Evolutionary conservation across 2,113 vertebrate species (phyloP).

Genomic region (Zosterops lateralis): DNA sequence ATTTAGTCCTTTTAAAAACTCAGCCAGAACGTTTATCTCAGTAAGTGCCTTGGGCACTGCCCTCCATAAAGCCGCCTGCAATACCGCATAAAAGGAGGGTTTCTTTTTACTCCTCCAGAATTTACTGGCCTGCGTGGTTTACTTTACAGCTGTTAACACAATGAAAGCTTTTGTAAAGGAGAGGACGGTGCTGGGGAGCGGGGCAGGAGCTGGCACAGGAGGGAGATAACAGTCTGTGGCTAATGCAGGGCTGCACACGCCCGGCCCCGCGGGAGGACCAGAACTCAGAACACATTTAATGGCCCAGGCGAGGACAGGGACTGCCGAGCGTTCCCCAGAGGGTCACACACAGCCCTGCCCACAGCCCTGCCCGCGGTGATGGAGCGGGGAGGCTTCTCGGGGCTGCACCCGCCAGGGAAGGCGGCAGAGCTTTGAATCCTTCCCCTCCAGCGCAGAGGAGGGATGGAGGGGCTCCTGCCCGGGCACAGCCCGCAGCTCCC

Average conservation of each 20-base stretch:
- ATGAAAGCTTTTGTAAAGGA: background rate
- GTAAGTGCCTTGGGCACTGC: background rate
- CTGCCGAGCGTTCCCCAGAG: background rate
- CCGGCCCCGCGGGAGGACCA: background rate
- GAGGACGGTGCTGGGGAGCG: background rate
- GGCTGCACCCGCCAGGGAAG: background rate
- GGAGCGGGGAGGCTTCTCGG: background rate
- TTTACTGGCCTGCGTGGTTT: conserved; percentile 37
- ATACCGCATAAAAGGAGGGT: background rate
- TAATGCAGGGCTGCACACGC: background rate
- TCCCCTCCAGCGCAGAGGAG: background rate
- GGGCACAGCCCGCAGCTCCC: background rate
- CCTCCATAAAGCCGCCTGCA: conserved; percentile 1
- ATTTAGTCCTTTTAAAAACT: conserved; percentile 45
- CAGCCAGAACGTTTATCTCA: conserved; percentile 31
- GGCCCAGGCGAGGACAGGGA: background rate
- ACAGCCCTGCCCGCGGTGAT: background rate
- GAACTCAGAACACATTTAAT: background rate
- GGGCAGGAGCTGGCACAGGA: background rate
- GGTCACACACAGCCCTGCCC: background rate
- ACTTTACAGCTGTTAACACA: conserved; percentile 10
- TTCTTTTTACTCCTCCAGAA: background rate
- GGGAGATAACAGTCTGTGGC: background rate
- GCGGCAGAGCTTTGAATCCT: background rate
- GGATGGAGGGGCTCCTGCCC: background rate